A percentile compares a stretch with the other conserved stretches of the same genome.
These are phyloP conservation scores for Microtus oregoni DNA, from an alignment of 2,113 vertebrate genomes.

Conservation along the genomic window DNA sequence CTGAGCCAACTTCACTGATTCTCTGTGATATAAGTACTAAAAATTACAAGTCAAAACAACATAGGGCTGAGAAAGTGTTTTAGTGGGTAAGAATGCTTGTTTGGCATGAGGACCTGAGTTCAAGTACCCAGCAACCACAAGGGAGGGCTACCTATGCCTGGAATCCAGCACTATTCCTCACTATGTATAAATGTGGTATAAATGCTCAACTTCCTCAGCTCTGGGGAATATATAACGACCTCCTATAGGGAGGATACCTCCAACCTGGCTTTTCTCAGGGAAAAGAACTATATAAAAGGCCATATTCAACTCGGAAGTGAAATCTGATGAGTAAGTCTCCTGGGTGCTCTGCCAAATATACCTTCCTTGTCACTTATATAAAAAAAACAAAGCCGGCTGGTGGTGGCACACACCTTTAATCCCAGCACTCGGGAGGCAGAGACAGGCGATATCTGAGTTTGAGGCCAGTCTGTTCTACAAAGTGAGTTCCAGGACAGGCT, in stretches of 20 bases:
- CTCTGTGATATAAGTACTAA: background rate
- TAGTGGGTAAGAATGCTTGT: background rate
- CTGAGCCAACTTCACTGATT: background rate
- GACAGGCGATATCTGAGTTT: too few species aligned
- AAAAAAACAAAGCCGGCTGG: background rate
- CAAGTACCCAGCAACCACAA: background rate
- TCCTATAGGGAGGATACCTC: background rate
- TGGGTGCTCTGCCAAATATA: background rate
- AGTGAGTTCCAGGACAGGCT: too few species aligned
- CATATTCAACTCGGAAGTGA: conserved; percentile 12
- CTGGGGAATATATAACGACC: background rate
- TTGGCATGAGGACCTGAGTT: background rate
- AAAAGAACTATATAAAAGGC: background rate
- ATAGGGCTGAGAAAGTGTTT: background rate
- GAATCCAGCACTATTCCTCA: background rate
- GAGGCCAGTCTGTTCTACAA: too few species aligned
- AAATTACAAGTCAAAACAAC: background rate
- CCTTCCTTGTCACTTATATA: background rate
- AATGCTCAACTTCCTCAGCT: background rate
- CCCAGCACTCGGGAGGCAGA: too few species aligned
- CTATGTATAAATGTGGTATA: background rate
- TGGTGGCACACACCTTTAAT: too few species aligned
- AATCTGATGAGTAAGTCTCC: background rate
- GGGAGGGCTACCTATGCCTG: background rate
- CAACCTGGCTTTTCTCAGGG: conserved; percentile 20